Base-by-base conservation (phyloP, 2,113 vertebrate genomes). In the Charadrius vociferus region DNA sequence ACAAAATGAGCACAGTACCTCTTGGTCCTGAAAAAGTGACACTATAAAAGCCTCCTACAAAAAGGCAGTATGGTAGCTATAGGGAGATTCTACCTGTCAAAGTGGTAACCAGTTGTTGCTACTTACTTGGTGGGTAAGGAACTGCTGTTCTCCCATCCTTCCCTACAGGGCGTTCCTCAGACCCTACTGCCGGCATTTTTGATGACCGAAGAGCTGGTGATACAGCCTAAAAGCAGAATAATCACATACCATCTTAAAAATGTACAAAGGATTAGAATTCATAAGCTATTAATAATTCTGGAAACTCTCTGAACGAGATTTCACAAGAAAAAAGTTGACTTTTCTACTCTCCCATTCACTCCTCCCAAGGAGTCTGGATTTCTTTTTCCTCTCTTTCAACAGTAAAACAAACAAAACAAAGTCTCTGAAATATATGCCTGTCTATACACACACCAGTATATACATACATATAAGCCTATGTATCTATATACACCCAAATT, bases 121-220 rank as follows among this genome's bases (percentile, higher is more conserved):
- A 98, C 99, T 98, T 98, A 99, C 99, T 99, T 95, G 99, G 99
- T 82, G 99, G 99, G 95, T 99, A 99, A 29, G 99, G 99, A 36
- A 99, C 99, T 50, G 99, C 98, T 36, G 98, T 98, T 98, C 99
- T 98, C 36, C 98, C 98, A 63, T 99, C 99, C 97, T 99, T 99
- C 81, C 99, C 98, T n/a, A 98, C 94, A 56, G 98, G 98, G 56
- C 99, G 99, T 47, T 99, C 99, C 97, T 99, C 99, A 36, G 98
- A 97, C 71, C 99, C 98, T 55, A 98, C 98, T 3, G 97, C 14
- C 6, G 98, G 98, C 52, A 98, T 95, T 97, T 99, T 99, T 52
- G 98, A 98, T 67, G 98, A 98, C 65, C 99, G 99, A 72, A 99
- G 98, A 91, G 98, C 99, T 88, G 99, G 98, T 88, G 99, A 99